Conservation (phyloP, 2,113 vertebrate genomes). For the Daphoenositta chrysoptera region DNA sequence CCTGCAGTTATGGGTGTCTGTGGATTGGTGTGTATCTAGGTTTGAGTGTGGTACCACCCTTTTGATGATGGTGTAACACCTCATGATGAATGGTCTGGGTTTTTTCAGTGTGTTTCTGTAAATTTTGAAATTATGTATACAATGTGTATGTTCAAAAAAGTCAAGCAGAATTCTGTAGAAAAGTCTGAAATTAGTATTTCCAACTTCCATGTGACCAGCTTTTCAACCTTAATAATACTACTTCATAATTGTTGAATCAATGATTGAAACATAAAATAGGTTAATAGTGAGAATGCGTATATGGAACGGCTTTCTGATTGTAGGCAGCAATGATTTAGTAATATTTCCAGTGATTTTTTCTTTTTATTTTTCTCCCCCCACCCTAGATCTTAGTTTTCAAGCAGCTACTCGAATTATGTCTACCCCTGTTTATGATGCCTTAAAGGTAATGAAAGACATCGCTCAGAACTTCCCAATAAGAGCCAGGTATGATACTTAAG, state of each 20-base stretch:
- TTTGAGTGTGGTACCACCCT: not conserved
- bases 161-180: not conserved
- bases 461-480: slow-evolving; percentile 95
- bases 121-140: not conserved
- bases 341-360: not conserved
- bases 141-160: not conserved
- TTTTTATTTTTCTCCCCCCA: not conserved
- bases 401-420: slow-evolving; percentile 87
- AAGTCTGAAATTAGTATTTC: not conserved
- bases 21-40: not conserved
- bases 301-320: not conserved
- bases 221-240: not conserved
- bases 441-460: slow-evolving; percentile 91
- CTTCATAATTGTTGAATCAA: not conserved
- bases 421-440: slow-evolving; percentile 83
- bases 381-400: slow-evolving; percentile 92
- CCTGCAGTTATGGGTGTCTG: not conserved
- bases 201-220: not conserved
- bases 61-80: not conserved
- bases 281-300: not conserved
- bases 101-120: not conserved
- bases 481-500: slow-evolving; percentile 82
- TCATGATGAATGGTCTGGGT: fast-evolving
- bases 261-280: not conserved
- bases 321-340: not conserved